Base-by-base conservation (phyloP, 2,113 vertebrate genomes). In the Onychostoma macrolepis region DNA sequence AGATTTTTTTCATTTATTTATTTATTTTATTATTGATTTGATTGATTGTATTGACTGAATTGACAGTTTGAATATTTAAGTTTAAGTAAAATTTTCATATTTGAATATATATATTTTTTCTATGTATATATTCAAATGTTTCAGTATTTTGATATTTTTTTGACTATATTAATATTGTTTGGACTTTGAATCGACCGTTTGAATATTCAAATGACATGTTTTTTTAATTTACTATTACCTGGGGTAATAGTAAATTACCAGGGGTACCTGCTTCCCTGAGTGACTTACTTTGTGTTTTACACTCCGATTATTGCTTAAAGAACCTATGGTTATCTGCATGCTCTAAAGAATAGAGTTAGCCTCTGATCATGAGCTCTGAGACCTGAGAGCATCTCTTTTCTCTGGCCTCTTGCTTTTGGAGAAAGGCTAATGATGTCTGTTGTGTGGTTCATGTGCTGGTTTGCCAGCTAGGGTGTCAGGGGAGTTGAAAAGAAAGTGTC, bases 401-500 rank as follows among this genome's bases (percentile, higher is more conserved):
- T 92, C 90, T 91, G 91, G 87, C 86, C 92, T 82, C 80, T 67
- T 38, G 83, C 61, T 65, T 80, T 85, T 63, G 45, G 69, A n/a
- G 86, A 86, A 87, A 76, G 82, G 85, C 89, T 84, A 92, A 88
- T 90, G 92, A 93, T 91, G 85, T 91, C 89, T 92, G 80, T 6
- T 83, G 88, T 71, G 86, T 91, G 92, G 92, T 89, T 58, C 91
- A 84, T 90, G 93, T 91, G 91, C 88, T 76, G 65, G 80, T 24
- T 84, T 91, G 92, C 92, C 93, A 93, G 93, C 92, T 95, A 91
- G 88, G 90, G 93, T 95, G 94, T 95, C 94, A 90, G 71, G 48
- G 83, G 81, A 87, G 78, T 91, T 95, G 92, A 95, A 96, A 95
- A 95, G 95, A 96, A 96, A 96, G 95, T 96, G 95, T 95, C 33